Conservation (phyloP, 2,113 vertebrate species). For the Onychorhynchus coronatus region DNA sequence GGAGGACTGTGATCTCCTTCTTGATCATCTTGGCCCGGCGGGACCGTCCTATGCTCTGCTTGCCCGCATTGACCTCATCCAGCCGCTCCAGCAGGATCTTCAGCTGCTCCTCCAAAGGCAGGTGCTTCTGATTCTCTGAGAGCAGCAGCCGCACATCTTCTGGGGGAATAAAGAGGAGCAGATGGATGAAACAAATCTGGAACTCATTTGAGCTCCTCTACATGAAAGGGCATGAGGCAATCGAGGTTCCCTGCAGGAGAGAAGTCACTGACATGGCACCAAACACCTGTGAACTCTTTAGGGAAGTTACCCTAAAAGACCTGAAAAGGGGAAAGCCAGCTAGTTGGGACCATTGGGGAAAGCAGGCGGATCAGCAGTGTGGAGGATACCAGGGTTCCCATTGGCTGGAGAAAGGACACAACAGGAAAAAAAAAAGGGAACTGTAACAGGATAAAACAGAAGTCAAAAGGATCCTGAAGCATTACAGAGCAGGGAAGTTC, state of each 20-base stretch:
- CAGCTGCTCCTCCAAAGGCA: constrained; percentile 93
- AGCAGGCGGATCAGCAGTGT: not conserved
- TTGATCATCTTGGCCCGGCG: constrained; percentile 93
- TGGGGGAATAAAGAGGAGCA: constrained; percentile 28
- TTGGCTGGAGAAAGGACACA: not conserved
- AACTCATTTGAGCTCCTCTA: not conserved
- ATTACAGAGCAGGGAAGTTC: not conserved
- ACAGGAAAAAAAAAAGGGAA: not conserved
- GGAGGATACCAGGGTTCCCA: not conserved
- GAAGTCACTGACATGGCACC: not conserved
- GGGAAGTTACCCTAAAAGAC: not conserved
- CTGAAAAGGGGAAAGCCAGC: not conserved
- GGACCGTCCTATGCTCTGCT: constrained; percentile 91
- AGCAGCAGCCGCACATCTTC: constrained; percentile 83
- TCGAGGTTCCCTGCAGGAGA: not conserved
- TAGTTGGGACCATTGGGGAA: not conserved
- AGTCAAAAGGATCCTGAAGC: not conserved
- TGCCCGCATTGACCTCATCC: constrained; percentile 87
- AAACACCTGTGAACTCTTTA: not conserved
- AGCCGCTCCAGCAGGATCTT: constrained; percentile 86
- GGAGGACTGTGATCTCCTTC: constrained; percentile 93
- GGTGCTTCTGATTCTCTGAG: constrained; percentile 85
- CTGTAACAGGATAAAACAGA: not conserved
- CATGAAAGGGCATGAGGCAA: not conserved
- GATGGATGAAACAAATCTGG: not conserved